phyloP scores from a whole-genome alignment of 2,888 invertebrate species.

The Spodoptera littoralis region DNA sequence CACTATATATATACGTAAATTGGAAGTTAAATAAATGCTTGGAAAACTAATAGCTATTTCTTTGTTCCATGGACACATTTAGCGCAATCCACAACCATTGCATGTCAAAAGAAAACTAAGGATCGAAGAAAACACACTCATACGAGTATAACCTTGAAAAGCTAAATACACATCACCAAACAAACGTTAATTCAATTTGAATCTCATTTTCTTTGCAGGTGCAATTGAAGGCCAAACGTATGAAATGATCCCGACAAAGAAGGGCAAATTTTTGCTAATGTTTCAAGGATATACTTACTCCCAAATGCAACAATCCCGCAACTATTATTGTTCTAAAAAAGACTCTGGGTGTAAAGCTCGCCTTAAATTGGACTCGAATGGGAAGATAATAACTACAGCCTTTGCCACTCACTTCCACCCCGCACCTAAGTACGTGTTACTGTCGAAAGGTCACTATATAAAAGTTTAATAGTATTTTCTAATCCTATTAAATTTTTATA shows the following conservation, averaged over 20 bases:
- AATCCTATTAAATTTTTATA: no score
- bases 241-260: slow-evolving; percentile 64
- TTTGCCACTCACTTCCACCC: slow-evolving; percentile 34
- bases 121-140: no score
- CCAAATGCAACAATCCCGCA: slow-evolving; percentile 49
- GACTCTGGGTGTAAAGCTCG: slow-evolving; percentile 64
- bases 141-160: no score
- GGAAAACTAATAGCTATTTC: no score
- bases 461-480: slow-evolving; percentile 23
- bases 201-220: slow-evolving; percentile 33
- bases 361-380: slow-evolving; percentile 60
- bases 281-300: slow-evolving; percentile 64
- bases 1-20: no score
- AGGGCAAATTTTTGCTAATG: slow-evolving; percentile 63
- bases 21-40: no score
- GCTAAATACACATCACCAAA: no score
- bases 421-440: slow-evolving; percentile 45
- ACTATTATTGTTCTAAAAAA: slow-evolving; percentile 65
- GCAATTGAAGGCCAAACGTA: slow-evolving; percentile 34
- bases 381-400: slow-evolving; percentile 50
- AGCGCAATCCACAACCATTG: no score
- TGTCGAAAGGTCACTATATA: slow-evolving; percentile 43
- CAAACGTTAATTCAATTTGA: not conserved
- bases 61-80: no score
- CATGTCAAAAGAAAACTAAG: no score